A percentile compares a stretch with the other conserved stretches of the same genome.
Evolutionary conservation across 1,140 invertebrate genomes (phyloP).

Genomic region (Cherax quadricarinatus): DNA sequence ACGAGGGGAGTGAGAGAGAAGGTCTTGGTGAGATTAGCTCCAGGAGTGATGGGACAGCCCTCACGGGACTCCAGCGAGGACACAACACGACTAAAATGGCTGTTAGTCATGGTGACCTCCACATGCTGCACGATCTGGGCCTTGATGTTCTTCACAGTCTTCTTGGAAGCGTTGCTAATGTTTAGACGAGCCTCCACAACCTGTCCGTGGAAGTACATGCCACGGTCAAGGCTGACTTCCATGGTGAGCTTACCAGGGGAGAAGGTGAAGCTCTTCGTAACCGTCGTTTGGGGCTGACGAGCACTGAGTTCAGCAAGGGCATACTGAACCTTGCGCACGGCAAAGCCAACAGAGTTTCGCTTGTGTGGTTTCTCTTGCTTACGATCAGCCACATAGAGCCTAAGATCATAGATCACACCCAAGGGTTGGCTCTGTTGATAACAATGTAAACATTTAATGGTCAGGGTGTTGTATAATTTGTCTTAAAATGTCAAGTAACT

Average conservation of each 20-base stretch:
- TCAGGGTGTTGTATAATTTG: constrained; percentile 1
- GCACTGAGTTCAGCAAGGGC: constrained; percentile 80
- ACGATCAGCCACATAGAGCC: constrained; percentile 88
- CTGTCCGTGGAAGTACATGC: constrained; percentile 97
- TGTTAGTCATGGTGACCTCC: constrained; percentile 94
- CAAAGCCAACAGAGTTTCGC: constrained; percentile 84
- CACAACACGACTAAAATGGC: constrained; percentile 91
- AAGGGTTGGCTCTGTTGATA: constrained; percentile 87
- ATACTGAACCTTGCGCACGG: constrained; percentile 82
- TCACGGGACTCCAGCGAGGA: constrained; percentile 91
- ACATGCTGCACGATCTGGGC: constrained; percentile 91
- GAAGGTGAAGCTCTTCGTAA: constrained; percentile 94
- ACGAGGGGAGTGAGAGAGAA: constrained; percentile 91
- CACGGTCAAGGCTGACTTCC: constrained; percentile 97
- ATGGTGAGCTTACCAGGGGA: constrained; percentile 87
- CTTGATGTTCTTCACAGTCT: constrained; percentile 91
- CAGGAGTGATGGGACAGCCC: constrained; percentile 93
- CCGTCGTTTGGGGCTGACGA: constrained; percentile 89
- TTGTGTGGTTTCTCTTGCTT: constrained; percentile 92
- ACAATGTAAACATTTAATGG: background rate
- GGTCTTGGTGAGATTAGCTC: constrained; percentile 90
- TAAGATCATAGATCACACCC: constrained; percentile 93
- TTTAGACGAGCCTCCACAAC: constrained; percentile 89
- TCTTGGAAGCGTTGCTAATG: constrained; percentile 91
- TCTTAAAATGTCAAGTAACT: background rate